Conservation (phyloP, 2,888 invertebrate species). For the Caenorhabditis wallacei region DNA sequence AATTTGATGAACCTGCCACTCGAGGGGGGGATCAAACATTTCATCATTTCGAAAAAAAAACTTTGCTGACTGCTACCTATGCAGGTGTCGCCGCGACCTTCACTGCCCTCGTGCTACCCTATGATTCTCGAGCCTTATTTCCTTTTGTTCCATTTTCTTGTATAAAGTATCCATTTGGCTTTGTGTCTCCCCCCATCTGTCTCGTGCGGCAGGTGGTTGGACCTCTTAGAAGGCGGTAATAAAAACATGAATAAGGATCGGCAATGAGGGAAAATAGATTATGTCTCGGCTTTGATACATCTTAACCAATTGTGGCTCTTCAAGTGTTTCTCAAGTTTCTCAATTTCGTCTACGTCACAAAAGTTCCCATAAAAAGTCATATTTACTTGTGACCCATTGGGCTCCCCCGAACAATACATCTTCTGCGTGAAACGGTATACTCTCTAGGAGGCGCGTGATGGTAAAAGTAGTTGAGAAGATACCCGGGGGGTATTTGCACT, state of each 20-base stretch:
- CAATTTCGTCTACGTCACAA: too few relatives aligned
- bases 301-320: constrained; percentile 17
- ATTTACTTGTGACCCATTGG: neutral
- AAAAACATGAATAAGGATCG: constrained; percentile 51
- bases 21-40: constrained; percentile 56
- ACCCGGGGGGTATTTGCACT: constrained; percentile 50
- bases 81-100: constrained; percentile 26
- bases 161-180: constrained; percentile 39
- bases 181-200: constrained; percentile 17
- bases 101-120: neutral
- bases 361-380: too few relatives aligned
- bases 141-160: constrained; percentile 12
- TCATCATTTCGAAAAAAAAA: constrained; percentile 34
- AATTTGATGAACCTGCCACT: constrained; percentile 59
- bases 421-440: constrained; percentile 54
- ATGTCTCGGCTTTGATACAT: constrained; percentile 4
- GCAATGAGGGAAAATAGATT: constrained; percentile 26
- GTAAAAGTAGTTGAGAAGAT: constrained; percentile 43
- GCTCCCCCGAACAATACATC: constrained; percentile 34
- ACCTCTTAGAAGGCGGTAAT: constrained; percentile 35
- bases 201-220: constrained; percentile 53
- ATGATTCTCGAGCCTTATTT: constrained; percentile 42
- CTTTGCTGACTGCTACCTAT: constrained; percentile 5
- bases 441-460: constrained; percentile 37
- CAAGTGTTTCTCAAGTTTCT: constrained; percentile 15